These are phyloP conservation scores for Phymatocera aterrima DNA, from an alignment of 2,888 invertebrate species.

Conservation along the genomic window DNA sequence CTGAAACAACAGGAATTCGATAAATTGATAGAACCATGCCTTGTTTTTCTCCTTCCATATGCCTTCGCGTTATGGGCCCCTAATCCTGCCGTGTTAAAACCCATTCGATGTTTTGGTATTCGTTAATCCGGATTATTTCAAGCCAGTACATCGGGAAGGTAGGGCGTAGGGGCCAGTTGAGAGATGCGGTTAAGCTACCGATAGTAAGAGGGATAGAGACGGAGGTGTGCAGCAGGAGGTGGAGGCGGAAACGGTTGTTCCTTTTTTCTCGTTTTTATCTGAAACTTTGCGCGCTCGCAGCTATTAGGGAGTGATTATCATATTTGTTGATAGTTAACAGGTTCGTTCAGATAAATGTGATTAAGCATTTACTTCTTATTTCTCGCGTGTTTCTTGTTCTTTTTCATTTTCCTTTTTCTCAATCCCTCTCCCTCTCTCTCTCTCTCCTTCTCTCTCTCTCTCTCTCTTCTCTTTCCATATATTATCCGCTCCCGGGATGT, in stretches of 20 bases:
- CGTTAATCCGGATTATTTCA: constrained; percentile 71
- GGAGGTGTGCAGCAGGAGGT: no score
- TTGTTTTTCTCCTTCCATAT: not conserved
- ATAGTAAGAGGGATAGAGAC: constrained; percentile 1
- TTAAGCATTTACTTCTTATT: no score
- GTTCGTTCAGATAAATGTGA: constrained; percentile 51
- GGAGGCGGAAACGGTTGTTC: constrained; percentile 22
- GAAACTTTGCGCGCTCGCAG: not conserved
- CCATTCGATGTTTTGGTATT: constrained; percentile 71
- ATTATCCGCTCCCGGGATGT: no score
- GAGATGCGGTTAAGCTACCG: constrained; percentile 27
- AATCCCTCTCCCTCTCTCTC: not conserved
- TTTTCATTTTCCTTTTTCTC: not conserved
- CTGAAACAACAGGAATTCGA: no score
- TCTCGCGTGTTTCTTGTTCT: not conserved
- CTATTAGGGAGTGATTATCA: constrained; percentile 53
- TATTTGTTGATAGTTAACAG: constrained; percentile 56
- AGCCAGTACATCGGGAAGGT: not conserved
- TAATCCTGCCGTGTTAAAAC: constrained; percentile 66
- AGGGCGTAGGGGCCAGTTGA: no score
- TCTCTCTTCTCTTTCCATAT: not conserved
- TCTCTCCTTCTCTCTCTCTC: not conserved
- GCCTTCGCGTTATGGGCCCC: not conserved
- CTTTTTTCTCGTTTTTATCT: constrained; percentile 49
- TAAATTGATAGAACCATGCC: no score